Percentiles rank a stretch among this genome's conserved stretches.
Conservation (phyloP, 2,797 vertebrate species). For the Leptatherina wallacei region DNA sequence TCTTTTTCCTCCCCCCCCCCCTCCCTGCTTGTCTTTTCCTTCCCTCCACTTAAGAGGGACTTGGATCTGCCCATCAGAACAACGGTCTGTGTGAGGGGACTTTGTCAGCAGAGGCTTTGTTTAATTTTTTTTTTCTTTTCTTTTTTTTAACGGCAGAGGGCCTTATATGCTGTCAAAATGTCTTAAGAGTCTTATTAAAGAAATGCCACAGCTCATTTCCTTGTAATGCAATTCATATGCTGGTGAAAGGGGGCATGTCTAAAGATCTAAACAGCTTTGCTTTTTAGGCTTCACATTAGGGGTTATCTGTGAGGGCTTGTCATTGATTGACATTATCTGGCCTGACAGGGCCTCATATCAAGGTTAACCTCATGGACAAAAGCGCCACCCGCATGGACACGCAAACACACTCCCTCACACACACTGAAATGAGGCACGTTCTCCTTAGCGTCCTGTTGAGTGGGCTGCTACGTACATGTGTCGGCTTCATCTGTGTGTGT, state of each 20-base stretch:
- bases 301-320: constrained; percentile 83
- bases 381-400: constrained; percentile 70
- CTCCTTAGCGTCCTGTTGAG: constrained; percentile 64
- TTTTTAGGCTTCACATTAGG: constrained; percentile 85
- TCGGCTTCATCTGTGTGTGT: constrained; percentile 46
- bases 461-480: constrained; percentile 30
- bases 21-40: constrained; percentile 49
- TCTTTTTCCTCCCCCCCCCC: constrained; percentile 26
- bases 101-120: constrained; percentile 72
- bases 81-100: constrained; percentile 54
- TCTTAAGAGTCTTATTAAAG: constrained; percentile 85
- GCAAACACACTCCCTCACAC: constrained; percentile 44
- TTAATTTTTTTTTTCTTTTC: constrained; percentile 51
- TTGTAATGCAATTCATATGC: constrained; percentile 83
- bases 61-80: constrained; percentile 69
- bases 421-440: constrained; percentile 57
- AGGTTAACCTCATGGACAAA: constrained; percentile 85
- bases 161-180: constrained; percentile 85
- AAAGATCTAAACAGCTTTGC: constrained; percentile 85
- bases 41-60: constrained; percentile 61
- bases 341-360: constrained; percentile 85
- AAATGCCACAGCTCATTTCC: constrained; percentile 85
- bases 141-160: constrained; percentile 70
- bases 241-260: constrained; percentile 81
- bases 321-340: constrained; percentile 85